These are phyloP conservation scores for Psettodes erumei DNA, from an alignment of 2,113 vertebrate genomes.

Conservation along the genomic window DNA sequence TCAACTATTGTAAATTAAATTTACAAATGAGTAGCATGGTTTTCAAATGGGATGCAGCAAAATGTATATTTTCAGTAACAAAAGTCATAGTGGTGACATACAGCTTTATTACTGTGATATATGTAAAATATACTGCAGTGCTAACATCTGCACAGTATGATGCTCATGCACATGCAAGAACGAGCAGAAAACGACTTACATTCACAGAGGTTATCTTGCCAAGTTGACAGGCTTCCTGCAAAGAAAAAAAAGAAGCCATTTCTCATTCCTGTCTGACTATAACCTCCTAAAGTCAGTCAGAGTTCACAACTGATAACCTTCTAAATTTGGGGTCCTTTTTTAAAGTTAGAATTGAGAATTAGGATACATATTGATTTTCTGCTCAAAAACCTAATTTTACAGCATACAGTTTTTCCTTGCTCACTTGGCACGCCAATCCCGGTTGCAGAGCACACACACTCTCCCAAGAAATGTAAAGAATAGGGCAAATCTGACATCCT, in stretches of 20 bases:
- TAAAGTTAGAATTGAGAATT: slow-evolving; percentile 58
- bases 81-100: neutral
- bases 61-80: neutral
- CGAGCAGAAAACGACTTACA: slow-evolving; percentile 66
- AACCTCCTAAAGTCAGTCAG: slow-evolving; percentile 51
- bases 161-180: slow-evolving; percentile 14
- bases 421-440: slow-evolving; percentile 46
- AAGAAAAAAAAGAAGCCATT: slow-evolving; percentile 57
- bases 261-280: slow-evolving; percentile 29
- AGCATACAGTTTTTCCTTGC: slow-evolving; percentile 15
- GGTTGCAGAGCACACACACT: slow-evolving; percentile 55
- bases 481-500: slow-evolving; percentile 70
- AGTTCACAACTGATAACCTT: slow-evolving; percentile 57
- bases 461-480: slow-evolving; percentile 65
- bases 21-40: no score
- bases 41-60: neutral
- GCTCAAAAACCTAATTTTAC: slow-evolving; percentile 35
- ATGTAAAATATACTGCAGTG: neutral
- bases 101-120: neutral
- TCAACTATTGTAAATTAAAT: no score
- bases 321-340: slow-evolving; percentile 42
- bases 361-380: slow-evolving; percentile 64
- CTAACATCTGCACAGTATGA: neutral
- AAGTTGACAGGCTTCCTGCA: slow-evolving; percentile 80
- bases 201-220: slow-evolving; percentile 78